Base-by-base conservation (phyloP, 2,797 vertebrate species). In the Helicolenus hilgendorfi region DNA sequence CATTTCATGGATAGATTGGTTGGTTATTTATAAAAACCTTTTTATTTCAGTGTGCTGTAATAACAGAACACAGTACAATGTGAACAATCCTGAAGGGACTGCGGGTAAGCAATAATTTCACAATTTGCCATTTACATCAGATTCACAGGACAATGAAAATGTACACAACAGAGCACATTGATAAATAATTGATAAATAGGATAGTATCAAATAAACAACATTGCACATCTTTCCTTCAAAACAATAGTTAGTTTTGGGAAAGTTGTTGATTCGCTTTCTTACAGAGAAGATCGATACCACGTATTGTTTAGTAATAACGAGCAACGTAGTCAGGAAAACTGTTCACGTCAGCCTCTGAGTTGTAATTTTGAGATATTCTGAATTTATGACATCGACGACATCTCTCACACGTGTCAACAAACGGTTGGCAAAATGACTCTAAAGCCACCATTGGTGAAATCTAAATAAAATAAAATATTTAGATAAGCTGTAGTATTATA, bases 21-120 rank as follows among this genome's bases (percentile, higher is more conserved):
- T 62, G 4, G 2, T 65, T 33, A 18, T 70, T 68, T 26, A 72
- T 2, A 58, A 53, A 14, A 14, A 24, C 3, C 65, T 73, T 49
- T 53, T 6, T 59, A 9, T 88, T 86, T 79, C 53, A 95, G 94
- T 10, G 22, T 3, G n/a, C 33, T 36, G 11, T 26, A 20, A 24
- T 3, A 60, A 72, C 1, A 84, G 5, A 63, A 6, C 5, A 20
- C 8, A 49, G 4, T 6, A 75, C 4, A n/a, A 22, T 68, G 2
- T 0, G 4, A 74, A 11, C 74, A 36, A 31, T 14, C 10, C 26
- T 27, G 41, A 9, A 7, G 10, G 5, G 13, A 24, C 3, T 70
- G 45, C 27, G 1, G 65, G 84, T 90, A 70, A 76, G 72, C 10
- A 63, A 72, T 8, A 0, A 15, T 58, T 71, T 67, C 1, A 49